phyloP scores from a whole-genome alignment of 2,888 invertebrate species.

The Eupithecia abbreviata region DNA sequence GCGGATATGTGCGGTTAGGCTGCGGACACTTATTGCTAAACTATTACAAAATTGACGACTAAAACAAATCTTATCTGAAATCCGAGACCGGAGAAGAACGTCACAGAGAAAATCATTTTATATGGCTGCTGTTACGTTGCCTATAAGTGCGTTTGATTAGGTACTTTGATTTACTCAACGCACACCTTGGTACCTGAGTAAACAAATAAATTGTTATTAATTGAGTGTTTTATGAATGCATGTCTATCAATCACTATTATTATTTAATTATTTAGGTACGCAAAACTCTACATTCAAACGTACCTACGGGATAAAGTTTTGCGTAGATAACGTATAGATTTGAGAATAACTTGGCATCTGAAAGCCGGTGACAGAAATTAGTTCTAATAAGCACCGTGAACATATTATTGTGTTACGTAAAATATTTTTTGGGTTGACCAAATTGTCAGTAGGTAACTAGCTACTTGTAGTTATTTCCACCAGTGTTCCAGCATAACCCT shows the following conservation, averaged over 20 bases:
- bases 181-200: background rate
- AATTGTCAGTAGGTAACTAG: background rate
- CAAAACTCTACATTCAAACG: too few relatives aligned
- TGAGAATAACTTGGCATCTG: background rate
- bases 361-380: background rate
- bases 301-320: too few relatives aligned
- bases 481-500: too few relatives aligned
- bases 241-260: too few relatives aligned
- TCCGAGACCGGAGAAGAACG: background rate
- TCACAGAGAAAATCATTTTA: background rate
- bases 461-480: background rate
- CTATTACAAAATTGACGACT: background rate
- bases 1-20: slow-evolving; percentile 31
- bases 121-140: background rate
- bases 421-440: background rate
- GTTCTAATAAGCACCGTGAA: too few relatives aligned
- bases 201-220: background rate
- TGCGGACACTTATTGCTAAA: background rate
- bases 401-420: too few relatives aligned
- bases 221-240: too few relatives aligned
- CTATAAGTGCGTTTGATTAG: background rate
- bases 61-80: background rate
- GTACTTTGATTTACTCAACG: background rate
- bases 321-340: background rate
- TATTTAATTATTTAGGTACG: too few relatives aligned